phyloP scores from a whole-genome alignment of 2,888 invertebrate genomes.

The Euspilapteryx auroguttella region DNA sequence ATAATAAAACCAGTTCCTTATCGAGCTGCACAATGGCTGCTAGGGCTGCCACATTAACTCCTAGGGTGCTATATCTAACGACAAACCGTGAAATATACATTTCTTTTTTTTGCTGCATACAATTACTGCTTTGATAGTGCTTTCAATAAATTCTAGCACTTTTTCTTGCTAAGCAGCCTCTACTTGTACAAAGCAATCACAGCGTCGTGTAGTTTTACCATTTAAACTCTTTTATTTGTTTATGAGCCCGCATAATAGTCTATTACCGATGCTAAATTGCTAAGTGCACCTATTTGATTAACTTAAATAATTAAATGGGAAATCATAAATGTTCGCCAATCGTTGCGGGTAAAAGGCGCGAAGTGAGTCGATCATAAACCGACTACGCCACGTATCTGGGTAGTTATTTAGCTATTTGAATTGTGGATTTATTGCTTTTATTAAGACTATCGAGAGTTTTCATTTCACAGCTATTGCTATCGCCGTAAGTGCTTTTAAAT shows the following conservation, averaged over 20 bases:
- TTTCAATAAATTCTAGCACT: no score
- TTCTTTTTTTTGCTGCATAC: no score
- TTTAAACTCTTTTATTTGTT: slow-evolving; percentile 11
- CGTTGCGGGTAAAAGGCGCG: background rate
- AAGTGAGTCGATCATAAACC: no score
- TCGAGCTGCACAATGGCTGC: slow-evolving; percentile 24
- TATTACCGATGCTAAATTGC: slow-evolving; percentile 28
- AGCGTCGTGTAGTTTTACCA: no score
- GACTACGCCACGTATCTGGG: background rate
- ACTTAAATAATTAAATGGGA: slow-evolving; percentile 4
- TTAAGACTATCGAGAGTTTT: slow-evolving; percentile 18
- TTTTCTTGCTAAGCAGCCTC: no score
- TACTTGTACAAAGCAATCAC: no score
- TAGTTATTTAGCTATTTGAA: slow-evolving; percentile 2
- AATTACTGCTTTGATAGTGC: no score
- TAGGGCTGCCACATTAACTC: no score
- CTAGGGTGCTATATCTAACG: no score
- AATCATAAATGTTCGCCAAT: background rate
- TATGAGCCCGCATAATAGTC: slow-evolving; percentile 15
- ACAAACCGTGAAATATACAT: no score
- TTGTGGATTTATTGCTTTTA: slow-evolving; percentile 14
- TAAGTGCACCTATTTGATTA: slow-evolving; percentile 11
- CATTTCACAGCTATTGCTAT: slow-evolving; percentile 25
- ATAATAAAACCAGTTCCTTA: slow-evolving; percentile 19
- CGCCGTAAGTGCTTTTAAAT: slow-evolving; percentile 9